A percentile compares a stretch with the other conserved stretches of the same genome.
Evolutionary conservation across 2,797 vertebrate species (phyloP).

Genomic region (Gallinago solitaria): DNA sequence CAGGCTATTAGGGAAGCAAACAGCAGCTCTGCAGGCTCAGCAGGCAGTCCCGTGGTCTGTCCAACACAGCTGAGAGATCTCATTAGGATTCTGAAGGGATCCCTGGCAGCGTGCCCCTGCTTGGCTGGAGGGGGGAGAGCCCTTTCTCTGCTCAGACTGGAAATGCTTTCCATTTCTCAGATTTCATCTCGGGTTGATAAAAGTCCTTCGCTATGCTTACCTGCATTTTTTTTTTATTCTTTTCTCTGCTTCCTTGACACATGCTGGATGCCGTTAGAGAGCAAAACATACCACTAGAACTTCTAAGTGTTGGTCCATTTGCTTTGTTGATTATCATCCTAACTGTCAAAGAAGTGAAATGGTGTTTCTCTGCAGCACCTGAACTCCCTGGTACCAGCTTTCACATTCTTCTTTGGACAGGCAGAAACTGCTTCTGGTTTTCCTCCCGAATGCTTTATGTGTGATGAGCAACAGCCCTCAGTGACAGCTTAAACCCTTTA

Average conservation of each 20-base stretch:
- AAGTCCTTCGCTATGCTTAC: neutral
- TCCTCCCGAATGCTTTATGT: slow-evolving; percentile 35
- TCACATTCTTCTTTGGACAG: slow-evolving; percentile 41
- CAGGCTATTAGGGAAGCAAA: neutral
- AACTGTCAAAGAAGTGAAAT: slow-evolving; percentile 52
- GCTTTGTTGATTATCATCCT: slow-evolving; percentile 60
- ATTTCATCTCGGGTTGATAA: neutral
- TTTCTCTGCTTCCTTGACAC: slow-evolving; percentile 1
- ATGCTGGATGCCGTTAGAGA: neutral
- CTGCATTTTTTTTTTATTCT: neutral
- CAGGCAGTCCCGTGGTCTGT: neutral
- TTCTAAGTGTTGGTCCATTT: slow-evolving; percentile 42
- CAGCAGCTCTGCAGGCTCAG: neutral
- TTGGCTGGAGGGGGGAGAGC: slow-evolving; percentile 1
- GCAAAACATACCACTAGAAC: neutral
- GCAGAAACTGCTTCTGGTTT: slow-evolving; percentile 38
- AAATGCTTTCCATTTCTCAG: slow-evolving; percentile 2
- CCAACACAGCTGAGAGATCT: neutral
- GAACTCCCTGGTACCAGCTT: neutral
- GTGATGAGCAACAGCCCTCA: neutral
- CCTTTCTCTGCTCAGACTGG: neutral
- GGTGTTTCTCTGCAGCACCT: slow-evolving; percentile 4
- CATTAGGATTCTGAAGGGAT: neutral
- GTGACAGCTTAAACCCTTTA: no score
- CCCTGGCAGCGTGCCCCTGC: neutral